Base-by-base conservation (phyloP, 2,888 invertebrate species). In the Drosophila phalerata region DNA sequence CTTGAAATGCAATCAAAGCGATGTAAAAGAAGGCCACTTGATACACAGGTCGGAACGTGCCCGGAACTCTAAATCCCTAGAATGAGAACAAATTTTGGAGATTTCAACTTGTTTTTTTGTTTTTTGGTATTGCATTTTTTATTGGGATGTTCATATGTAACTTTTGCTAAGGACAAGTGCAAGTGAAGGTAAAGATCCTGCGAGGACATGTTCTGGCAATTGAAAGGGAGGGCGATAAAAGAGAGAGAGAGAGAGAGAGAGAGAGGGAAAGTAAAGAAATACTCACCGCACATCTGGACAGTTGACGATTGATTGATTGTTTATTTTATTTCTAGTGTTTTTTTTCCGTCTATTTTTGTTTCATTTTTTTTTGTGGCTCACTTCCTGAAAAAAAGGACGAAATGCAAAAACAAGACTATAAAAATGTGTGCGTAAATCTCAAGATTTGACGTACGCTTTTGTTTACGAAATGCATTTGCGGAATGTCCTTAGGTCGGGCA, bases 391-490 rank as follows among this genome's bases (percentile, higher is more conserved):
- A 53, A 45, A 19, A 51, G 37, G 9, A 28, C 25, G 28, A 47
- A 43, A 42, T 22, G 48, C 30, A 19, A 56, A 49, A 43, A 32
- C 10, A 51, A 40, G 47, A 28, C 61, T 32, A 42, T n/a, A 64
- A 57, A 75, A 64, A 25, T 15, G 30, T 63, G 63, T 49, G 63
- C 42, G 67, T 56, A 67, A 68, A 51, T 57, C 30, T 53, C 37
- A 42, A 30, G 56, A 60, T 64, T 53, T 53, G 73, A 45, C 52
- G 28, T 51, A 11, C 28, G 58, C 43, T 49, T 71, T 74, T 84
- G 84, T 85, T 85, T 81, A 85, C 81, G 72, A 84, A 88, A 79
- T 57, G 66, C 87, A 85, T 85, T 88, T 88, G 84, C 81, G 74
- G 73, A 60, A 66, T 84, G 74, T 78, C 84, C 78, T 80, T 73